Conservation (phyloP, 2,113 vertebrate species). For the Bostrychus sinensis region DNA sequence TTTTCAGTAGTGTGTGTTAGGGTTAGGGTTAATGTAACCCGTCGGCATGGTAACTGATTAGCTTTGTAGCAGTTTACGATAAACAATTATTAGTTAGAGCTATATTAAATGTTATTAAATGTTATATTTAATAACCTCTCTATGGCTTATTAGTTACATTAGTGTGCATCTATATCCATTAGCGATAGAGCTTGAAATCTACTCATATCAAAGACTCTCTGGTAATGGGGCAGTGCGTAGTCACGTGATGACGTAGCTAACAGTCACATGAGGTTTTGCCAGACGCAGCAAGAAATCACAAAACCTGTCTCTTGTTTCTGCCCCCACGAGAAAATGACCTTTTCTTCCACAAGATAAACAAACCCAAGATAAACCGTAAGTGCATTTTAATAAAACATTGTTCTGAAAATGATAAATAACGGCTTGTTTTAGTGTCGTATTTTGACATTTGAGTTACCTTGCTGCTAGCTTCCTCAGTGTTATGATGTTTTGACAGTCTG, state of each 20-base stretch:
- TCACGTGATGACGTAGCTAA: slow-evolving; percentile 51
- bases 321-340: neutral
- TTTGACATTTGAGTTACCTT: neutral
- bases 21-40: too few species aligned
- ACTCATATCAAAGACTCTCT: neutral
- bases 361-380: slow-evolving; percentile 24
- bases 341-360: neutral
- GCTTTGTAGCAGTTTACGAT: too few species aligned
- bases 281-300: slow-evolving; percentile 15
- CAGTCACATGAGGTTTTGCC: slow-evolving; percentile 55
- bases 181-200: neutral
- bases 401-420: neutral
- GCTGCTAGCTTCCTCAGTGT: neutral
- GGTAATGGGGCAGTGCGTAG: slow-evolving; percentile 21
- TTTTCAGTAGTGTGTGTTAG: too few species aligned
- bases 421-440: neutral
- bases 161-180: too few species aligned
- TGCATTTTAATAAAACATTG: neutral
- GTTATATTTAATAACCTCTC: too few species aligned
- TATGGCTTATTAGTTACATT: too few species aligned
- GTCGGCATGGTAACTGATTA: too few species aligned
- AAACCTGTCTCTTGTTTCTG: neutral
- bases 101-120: too few species aligned
- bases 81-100: too few species aligned
- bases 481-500: neutral